Conservation (phyloP, 2,888 invertebrate genomes). For the Xestia c-nigrum region DNA sequence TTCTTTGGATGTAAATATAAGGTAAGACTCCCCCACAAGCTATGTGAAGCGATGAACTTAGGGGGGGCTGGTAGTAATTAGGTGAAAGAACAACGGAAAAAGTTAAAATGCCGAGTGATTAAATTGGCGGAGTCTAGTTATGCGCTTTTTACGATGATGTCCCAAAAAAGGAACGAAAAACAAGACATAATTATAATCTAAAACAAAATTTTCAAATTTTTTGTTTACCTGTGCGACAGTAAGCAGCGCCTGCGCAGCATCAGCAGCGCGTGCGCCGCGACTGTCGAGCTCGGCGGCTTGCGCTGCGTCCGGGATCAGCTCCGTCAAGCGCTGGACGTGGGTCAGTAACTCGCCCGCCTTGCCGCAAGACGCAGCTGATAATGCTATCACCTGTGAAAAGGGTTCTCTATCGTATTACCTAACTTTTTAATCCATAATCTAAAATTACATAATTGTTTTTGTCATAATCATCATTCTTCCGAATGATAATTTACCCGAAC, state of each 20-base stretch:
- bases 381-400: conserved; percentile 7
- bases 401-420: too few relatives aligned
- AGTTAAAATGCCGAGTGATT: not conserved
- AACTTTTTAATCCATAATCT: too few relatives aligned
- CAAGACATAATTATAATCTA: not conserved
- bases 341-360: conserved; percentile 72
- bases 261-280: conserved; percentile 65
- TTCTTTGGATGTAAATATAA: not conserved
- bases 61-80: not conserved
- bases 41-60: not conserved
- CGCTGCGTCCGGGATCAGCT: conserved; percentile 55
- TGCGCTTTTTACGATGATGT: not conserved
- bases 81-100: not conserved
- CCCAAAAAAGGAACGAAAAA: not conserved
- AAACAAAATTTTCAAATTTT: not conserved
- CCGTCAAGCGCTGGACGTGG: conserved; percentile 70
- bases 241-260: conserved; percentile 70
- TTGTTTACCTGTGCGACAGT: conserved; percentile 63
- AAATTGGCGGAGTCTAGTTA: not conserved
- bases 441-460: too few relatives aligned
- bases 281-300: conserved; percentile 67
- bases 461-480: too few relatives aligned
- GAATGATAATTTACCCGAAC: too few relatives aligned
- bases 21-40: not conserved
- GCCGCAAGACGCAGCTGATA: conserved; percentile 71